A percentile compares a stretch with the other conserved stretches of the same genome.
phyloP scores from a whole-genome alignment of 1,140 invertebrate species.

The Ericerus pela region DNA sequence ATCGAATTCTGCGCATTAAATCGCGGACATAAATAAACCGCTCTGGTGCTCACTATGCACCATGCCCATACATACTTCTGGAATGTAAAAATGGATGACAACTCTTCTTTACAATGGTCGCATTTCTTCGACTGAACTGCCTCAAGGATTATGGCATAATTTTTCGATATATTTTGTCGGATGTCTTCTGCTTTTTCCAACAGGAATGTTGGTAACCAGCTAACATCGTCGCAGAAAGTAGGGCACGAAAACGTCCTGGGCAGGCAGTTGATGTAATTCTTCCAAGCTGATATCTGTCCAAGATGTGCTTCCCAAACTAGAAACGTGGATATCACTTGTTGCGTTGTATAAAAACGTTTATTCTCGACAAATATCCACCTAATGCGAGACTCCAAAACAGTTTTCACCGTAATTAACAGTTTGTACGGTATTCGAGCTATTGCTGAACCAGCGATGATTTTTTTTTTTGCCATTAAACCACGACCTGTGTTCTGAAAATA shows the following conservation, averaged over 20 bases:
- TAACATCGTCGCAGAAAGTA: slow-evolving; percentile 20
- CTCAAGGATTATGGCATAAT: slow-evolving; percentile 18
- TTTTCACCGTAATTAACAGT: slow-evolving; percentile 31
- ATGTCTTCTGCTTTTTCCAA: slow-evolving; percentile 18
- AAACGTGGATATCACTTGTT: slow-evolving; percentile 32
- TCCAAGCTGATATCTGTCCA: slow-evolving; percentile 23
- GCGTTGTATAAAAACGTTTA: slow-evolving; percentile 18
- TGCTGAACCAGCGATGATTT: slow-evolving; percentile 28
- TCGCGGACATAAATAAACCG: slow-evolving; percentile 30
- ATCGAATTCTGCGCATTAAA: slow-evolving; percentile 19
- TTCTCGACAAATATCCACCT: slow-evolving; percentile 19
- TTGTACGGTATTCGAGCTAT: slow-evolving; percentile 32
- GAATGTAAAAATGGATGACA: slow-evolving; percentile 20
- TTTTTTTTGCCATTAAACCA: slow-evolving; percentile 31
- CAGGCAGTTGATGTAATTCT: slow-evolving; percentile 32
- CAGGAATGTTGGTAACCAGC: slow-evolving; percentile 17
- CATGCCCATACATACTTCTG: slow-evolving; percentile 33
- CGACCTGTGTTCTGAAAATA: slow-evolving; percentile 31
- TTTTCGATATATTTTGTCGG: slow-evolving; percentile 19
- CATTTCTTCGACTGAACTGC: slow-evolving; percentile 15
- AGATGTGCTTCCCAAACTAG: slow-evolving; percentile 29
- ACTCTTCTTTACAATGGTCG: slow-evolving; percentile 21
- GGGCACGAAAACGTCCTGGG: slow-evolving; percentile 31
- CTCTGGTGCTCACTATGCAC: slow-evolving; percentile 44
- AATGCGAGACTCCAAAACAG: slow-evolving; percentile 21